Base-by-base conservation (phyloP, 2,888 invertebrate genomes). In the Ochropleura leucogaster region DNA sequence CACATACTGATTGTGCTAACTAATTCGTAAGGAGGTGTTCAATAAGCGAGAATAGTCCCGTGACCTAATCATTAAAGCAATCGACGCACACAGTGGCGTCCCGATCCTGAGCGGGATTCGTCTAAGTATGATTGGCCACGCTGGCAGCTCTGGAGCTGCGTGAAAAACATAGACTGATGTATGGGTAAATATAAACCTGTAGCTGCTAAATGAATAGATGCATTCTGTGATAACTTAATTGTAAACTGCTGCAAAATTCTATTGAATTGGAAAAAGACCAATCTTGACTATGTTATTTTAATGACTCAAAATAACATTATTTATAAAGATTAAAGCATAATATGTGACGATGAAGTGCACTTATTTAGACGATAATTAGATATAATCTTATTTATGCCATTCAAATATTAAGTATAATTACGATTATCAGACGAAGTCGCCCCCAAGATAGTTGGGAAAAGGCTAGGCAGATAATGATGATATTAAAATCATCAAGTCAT, bases 61-160 rank as follows among this genome's bases (percentile, higher is more conserved):
- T 59, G 59, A 42, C 59, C 59, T 59, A 42, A 60, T 60, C 60
- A 60, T 60, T 60, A 42, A 60, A 60, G 42, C 42, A 10, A 42
- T 42, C 60, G 18, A 42, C 42, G 60, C 9, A 40, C 40, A 9
- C 8, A 59, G 59, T 60, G 2, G 42, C 18, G 59, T 60, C 42
- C 18, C 42, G 10, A 42, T 60, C 42, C 59, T 18, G 42, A 18
- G 10, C 59, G 40, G 9, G 59, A 40, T 40, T 59, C 55, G 12
- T 20, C 55, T 55, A n/a, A 12, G 10, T 20, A 12, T 20, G 53
- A 30, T 30, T 30, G 30, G 30, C 30, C 30, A 30, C 30, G 30
- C 30, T 30, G 30, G 30, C 30, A 30, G 20, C 20, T 12, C 20
- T 12, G 20, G 55, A 55, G 20, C 10, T 12, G 10, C 20, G 20